Evolutionary conservation across 2,888 invertebrate species (phyloP), one percentile per base, ranked within the genome.

Genomic region (Sarcophaga caerulescens): DNA sequence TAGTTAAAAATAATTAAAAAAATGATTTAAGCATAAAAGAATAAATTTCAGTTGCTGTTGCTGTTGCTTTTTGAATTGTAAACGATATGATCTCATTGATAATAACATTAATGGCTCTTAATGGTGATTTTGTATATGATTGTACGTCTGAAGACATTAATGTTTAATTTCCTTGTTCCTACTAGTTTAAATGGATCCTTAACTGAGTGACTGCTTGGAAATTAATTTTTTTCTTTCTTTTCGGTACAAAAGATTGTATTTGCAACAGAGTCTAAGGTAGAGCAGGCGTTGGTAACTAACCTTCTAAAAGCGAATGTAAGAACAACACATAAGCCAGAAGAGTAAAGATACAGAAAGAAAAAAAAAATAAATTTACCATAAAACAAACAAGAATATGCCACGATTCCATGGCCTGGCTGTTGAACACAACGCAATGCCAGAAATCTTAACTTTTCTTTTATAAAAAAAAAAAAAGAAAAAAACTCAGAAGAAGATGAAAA

Each of bases 331-430:
- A 35, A 3, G 4, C 69, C 25, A 63, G 45, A 76, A 19, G 23
- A 35, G 57, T 23, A n/a, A 47, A 12, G 57, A 12, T 23, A 52
- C 63, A 52, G 25, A 78, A 59, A n/a, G n/a, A n/a, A 23, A 10
- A 47, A 62, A 47, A n/a, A 80, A 19, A 21, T 44, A 57, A 68
- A 63, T 45, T 76, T 71, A 79, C 52, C 79, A 85, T 80, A 68
- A 73, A 76, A 71, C 69, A 80, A 85, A 80, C 68, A 80, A 77
- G 83, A 85, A 84, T 77, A 74, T 35, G 35, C 69, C 80, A 77
- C 35, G 35, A 35, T 35, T 35, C 35, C 35, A 35, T 35, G 35
- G 35, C 35, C 8, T 8, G 35, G 35, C 35, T 35, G 35, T 35
- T 35, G 35, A 35, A 35, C 35, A 35, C 35, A 35, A 35, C 35